Percentiles rank a stretch among this genome's conserved stretches.
These are phyloP conservation scores for Anas georgica DNA, from an alignment of 2,797 vertebrate species.

Conservation along the genomic window DNA sequence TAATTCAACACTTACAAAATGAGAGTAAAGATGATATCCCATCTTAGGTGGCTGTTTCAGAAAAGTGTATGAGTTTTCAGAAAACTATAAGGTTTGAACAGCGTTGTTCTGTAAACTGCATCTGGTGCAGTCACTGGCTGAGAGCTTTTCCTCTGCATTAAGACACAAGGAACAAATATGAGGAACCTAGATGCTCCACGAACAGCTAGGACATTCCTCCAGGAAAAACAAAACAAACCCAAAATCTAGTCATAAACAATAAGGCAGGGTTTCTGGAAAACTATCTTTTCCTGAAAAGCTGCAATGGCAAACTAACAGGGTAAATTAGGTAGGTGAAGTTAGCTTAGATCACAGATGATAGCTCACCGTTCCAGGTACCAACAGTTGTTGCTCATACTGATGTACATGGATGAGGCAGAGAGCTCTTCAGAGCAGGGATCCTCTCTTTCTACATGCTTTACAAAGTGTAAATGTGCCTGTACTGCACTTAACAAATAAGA, in stretches of 20 bases:
- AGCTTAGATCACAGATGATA: background rate
- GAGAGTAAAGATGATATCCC: background rate
- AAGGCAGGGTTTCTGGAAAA: background rate
- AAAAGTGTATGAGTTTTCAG: background rate
- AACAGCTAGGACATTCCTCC: background rate
- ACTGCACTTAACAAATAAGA: background rate
- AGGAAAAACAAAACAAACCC: background rate
- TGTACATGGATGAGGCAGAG: background rate
- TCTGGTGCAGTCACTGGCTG: background rate
- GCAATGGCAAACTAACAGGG: rapidly evolving
- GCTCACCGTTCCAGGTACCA: background rate
- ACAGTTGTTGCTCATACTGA: background rate
- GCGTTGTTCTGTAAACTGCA: background rate
- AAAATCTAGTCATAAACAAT: background rate
- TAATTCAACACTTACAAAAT: background rate
- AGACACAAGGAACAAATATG: background rate
- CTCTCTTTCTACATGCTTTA: background rate
- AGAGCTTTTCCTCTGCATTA: background rate
- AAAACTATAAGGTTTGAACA: background rate
- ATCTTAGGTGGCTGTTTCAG: background rate
- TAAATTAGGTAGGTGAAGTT: background rate
- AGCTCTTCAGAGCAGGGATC: background rate
- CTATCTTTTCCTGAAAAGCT: background rate
- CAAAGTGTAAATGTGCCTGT: rapidly evolving
- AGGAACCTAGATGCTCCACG: background rate